Percentiles rank a stretch among this genome's conserved stretches.
phyloP scores from a whole-genome alignment of 2,113 vertebrate genomes.

The Pseudorasbora parva region DNA sequence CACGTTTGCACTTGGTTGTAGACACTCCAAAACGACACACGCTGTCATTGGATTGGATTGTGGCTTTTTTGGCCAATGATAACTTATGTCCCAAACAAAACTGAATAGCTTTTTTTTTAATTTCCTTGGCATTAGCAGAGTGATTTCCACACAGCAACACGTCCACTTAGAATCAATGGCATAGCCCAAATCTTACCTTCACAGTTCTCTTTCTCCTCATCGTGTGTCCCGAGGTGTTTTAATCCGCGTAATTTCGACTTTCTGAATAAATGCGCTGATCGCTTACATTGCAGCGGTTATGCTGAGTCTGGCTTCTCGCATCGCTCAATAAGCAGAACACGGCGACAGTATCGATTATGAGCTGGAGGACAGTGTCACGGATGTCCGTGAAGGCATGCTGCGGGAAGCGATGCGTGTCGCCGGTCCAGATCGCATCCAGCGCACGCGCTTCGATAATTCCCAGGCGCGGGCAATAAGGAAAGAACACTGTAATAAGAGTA shows the following conservation, averaged over 20 bases:
- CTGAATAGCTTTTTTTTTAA: neutral
- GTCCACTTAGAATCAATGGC: neutral
- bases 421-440: neutral
- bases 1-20: conserved; percentile 54
- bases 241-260: conserved; percentile 38
- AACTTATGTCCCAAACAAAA: neutral
- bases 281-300: conserved; percentile 32
- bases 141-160: conserved; percentile 13
- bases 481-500: conserved; percentile 54
- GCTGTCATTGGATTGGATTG: neutral
- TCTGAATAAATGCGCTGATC: conserved; percentile 15
- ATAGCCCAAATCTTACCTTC: conserved; percentile 67
- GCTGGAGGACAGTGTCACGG: conserved; percentile 63
- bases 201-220: conserved; percentile 60
- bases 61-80: neutral
- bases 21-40: conserved; percentile 10
- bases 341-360: conserved; percentile 46
- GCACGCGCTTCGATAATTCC: conserved; percentile 37
- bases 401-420: conserved; percentile 7
- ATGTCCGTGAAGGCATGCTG: conserved; percentile 46
- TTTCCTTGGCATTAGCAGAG: neutral
- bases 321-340: conserved; percentile 49
- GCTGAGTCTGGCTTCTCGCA: conserved; percentile 20
- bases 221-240: conserved; percentile 28
- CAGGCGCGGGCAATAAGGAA: conserved; percentile 37